Percentiles rank a stretch among this genome's conserved stretches.
phyloP scores from a whole-genome alignment of 2,113 vertebrate genomes.

The Cacatua alba region DNA sequence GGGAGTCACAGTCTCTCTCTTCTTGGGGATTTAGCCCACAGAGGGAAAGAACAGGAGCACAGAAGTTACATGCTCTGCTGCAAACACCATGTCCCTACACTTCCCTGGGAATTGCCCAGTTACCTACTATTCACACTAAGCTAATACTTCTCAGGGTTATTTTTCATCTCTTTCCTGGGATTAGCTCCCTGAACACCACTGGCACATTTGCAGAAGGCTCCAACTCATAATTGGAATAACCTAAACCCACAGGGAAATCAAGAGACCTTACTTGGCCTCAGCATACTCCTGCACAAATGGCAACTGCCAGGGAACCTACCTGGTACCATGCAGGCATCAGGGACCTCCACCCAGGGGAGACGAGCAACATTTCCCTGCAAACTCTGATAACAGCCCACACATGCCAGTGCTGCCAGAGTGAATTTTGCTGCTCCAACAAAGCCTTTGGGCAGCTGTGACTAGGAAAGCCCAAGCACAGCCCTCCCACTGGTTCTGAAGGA shows the following conservation, averaged over 20 bases:
- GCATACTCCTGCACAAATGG: not conserved
- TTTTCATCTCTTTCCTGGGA: constrained; percentile 24
- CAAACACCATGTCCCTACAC: not conserved
- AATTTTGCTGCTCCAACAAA: not conserved
- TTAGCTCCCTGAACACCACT: not conserved
- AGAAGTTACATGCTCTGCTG: not conserved
- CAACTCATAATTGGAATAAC: not conserved
- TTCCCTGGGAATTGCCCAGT: not conserved
- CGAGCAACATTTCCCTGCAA: not conserved
- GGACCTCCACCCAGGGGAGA: not conserved
- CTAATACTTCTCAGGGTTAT: not conserved
- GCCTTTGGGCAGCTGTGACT: not conserved
- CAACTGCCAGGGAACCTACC: not conserved
- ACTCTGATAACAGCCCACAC: not conserved
- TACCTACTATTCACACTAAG: not conserved
- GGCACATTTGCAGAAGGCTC: constrained; percentile 31
- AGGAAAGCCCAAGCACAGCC: not conserved
- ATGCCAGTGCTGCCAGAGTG: not conserved
- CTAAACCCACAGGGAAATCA: constrained; percentile 7
- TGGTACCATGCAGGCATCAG: too few relatives aligned
- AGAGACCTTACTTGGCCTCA: not conserved
- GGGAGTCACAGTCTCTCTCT: not conserved
- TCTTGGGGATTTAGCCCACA: not conserved
- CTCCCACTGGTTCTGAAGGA: not conserved
- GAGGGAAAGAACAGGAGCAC: not conserved